Percentiles rank a stretch among this genome's conserved stretches.
Evolutionary conservation across 2,797 vertebrate species (phyloP).

Genomic region (Crocodylus rhombifer): DNA sequence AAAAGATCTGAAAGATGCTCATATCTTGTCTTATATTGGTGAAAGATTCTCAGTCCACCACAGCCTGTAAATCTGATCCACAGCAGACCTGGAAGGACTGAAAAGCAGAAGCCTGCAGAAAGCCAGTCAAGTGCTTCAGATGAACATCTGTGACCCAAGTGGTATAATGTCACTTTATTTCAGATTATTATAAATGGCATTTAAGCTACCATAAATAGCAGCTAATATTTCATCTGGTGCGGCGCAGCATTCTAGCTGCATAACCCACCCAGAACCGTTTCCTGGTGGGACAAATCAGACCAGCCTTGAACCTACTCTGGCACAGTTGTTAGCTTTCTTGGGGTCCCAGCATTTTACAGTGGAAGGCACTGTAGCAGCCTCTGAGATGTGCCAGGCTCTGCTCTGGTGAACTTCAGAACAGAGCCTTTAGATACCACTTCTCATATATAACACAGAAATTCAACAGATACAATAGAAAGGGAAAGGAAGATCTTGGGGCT

Average conservation of each 20-base stretch:
- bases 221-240: background rate
- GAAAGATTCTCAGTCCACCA: background rate
- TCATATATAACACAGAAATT: no score
- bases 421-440: background rate
- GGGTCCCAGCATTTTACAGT: background rate
- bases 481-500: background rate
- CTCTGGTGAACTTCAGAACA: background rate
- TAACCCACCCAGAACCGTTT: no score
- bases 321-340: background rate
- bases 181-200: background rate
- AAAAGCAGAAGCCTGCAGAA: background rate
- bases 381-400: background rate
- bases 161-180: background rate
- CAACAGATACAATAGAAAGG: background rate
- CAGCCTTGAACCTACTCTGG: background rate
- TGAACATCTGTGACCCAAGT: background rate
- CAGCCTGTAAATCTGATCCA: background rate
- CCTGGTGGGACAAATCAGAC: no score
- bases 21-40: background rate
- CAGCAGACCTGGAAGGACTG: background rate
- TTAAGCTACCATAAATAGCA: background rate
- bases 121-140: background rate
- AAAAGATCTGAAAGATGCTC: no score
- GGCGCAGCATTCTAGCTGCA: background rate
- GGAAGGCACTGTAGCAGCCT: background rate